phyloP scores from a whole-genome alignment of 2,797 vertebrate species.

The Crossoptilon crossoptilon region DNA sequence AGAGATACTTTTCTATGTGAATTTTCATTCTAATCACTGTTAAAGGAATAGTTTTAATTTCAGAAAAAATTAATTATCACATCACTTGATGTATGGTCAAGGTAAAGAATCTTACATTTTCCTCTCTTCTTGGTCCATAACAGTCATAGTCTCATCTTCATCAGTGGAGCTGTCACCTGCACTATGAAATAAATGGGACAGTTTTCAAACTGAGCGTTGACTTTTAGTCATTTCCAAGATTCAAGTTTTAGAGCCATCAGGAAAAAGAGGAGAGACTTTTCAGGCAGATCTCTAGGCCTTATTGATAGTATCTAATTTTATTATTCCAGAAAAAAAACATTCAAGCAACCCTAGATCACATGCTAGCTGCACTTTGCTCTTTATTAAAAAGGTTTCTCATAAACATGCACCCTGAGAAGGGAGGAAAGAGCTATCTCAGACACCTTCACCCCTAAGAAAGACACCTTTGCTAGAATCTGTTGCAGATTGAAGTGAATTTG shows the following conservation, averaged over 20 bases:
- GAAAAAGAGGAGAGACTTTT: background rate
- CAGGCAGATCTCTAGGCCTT: background rate
- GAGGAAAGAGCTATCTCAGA: background rate
- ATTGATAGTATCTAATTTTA: background rate
- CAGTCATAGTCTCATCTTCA: constrained; percentile 12
- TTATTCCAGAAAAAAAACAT: background rate
- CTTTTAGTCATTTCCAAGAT: background rate
- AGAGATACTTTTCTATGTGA: background rate
- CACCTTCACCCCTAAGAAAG: background rate
- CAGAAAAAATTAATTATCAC: background rate
- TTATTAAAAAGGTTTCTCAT: background rate
- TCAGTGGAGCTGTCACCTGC: constrained; percentile 41
- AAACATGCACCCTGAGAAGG: background rate
- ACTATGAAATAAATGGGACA: constrained; percentile 34
- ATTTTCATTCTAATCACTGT: background rate
- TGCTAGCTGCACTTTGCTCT: background rate
- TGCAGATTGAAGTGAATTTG: background rate
- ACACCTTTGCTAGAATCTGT: background rate
- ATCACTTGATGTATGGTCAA: background rate
- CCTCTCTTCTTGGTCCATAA: background rate
- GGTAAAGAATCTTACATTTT: constrained; percentile 19
- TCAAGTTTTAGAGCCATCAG: background rate
- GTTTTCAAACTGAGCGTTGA: background rate
- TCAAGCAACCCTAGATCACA: background rate
- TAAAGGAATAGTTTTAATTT: background rate